Evolutionary conservation across 2,113 vertebrate genomes (phyloP).

Genomic region (Peromyscus leucopus): DNA sequence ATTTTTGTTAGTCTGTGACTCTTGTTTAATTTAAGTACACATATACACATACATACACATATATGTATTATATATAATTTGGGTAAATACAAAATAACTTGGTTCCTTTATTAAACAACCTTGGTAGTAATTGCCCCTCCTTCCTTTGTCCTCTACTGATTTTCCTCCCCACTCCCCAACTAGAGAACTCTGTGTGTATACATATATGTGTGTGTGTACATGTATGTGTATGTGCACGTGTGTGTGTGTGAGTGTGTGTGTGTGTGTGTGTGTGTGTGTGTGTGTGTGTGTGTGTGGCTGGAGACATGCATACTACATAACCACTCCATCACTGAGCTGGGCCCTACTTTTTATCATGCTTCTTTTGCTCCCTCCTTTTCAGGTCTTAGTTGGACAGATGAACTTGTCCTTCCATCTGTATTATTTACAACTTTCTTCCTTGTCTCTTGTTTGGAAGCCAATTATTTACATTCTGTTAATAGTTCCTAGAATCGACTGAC

Average conservation of each 20-base stretch:
- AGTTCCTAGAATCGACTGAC: not conserved
- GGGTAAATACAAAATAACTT: not conserved
- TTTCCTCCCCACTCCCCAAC: not conserved
- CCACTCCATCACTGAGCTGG: not conserved
- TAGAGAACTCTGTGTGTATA: not conserved
- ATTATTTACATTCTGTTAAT: not conserved
- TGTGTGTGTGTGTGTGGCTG: not conserved
- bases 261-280: not conserved
- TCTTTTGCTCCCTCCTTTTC: not conserved
- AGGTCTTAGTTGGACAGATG: not conserved
- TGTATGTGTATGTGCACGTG: not conserved
- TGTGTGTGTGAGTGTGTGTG: not conserved
- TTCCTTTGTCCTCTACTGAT: not conserved
- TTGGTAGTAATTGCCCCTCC: not conserved
- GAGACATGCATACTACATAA: not conserved
- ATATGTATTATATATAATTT: not conserved
- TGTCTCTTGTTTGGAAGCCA: not conserved
- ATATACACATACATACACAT: not conserved
- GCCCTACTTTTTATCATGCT: rapidly evolving
- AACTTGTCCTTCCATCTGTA: not conserved
- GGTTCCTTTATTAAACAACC: not conserved
- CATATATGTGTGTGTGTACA: not conserved
- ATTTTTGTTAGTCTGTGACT: not conserved
- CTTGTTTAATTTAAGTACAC: not conserved
- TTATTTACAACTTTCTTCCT: not conserved